Conservation (phyloP, 1,140 invertebrate species). For the Brachionus paranguensis region DNA sequence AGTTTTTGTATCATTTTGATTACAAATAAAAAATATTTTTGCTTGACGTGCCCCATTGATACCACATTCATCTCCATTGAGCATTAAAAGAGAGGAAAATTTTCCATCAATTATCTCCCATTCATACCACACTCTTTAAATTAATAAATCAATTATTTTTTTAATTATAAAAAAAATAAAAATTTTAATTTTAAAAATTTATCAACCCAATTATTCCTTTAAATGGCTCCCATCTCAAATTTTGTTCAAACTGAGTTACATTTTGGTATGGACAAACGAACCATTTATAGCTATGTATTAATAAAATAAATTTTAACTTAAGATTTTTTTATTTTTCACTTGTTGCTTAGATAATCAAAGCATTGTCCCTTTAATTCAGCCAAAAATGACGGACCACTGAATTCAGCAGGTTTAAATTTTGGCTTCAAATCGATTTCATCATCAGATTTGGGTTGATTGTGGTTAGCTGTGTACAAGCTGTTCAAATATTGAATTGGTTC, state of each 20-base stretch:
- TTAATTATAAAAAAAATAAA: not conserved
- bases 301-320: not conserved
- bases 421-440: not conserved
- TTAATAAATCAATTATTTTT: too few relatives aligned
- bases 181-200: not conserved
- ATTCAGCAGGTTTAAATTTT: slow-evolving; percentile 8
- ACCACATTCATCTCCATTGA: slow-evolving; percentile 26
- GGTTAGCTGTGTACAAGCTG: not conserved
- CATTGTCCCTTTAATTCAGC: not conserved
- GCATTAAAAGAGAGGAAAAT: slow-evolving; percentile 2
- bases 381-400: not conserved
- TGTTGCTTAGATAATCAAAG: not conserved
- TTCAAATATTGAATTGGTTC: slow-evolving; percentile 14
- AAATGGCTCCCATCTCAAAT: slow-evolving; percentile 19
- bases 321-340: not conserved
- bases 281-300: slow-evolving; percentile 30
- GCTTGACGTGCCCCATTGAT: not conserved
- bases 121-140: not conserved
- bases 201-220: slow-evolving; percentile 33
- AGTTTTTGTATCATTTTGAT: not conserved
- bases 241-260: slow-evolving; percentile 30
- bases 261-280: slow-evolving; percentile 34
- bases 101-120: slow-evolving; percentile 23
- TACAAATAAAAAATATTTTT: slow-evolving; percentile 11
- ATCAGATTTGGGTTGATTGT: not conserved